Base-by-base conservation (phyloP, 1,140 invertebrate genomes). In the Bicyclus anynana region DNA sequence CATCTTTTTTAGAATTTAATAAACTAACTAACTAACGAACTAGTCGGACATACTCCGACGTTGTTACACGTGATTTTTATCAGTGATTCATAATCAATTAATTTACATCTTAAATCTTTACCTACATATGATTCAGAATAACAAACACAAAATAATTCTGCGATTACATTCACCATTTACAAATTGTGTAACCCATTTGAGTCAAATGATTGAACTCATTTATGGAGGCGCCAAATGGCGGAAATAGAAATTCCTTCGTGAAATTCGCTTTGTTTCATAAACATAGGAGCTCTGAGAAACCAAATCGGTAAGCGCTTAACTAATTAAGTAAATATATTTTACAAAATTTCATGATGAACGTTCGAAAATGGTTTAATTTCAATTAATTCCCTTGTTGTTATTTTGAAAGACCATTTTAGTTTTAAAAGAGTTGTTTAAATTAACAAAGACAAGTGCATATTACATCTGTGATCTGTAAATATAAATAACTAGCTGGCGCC, bases 231-330 rank as follows among this genome's bases (percentile, higher is more conserved):
- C 35, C 46, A 40, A 48, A 35, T 23, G 44, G n/a, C 33, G 42
- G 54, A 49, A 56, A 56, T 49, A 13, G 37, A 10, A 40, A 40
- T 16, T 40, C 2, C 14, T 14, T 9, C 17, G 2, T 40, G 37
- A 53, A 35, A 53, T 29, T 44, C 23, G 23, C 52, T 46, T 53
- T 53, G 52, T 53, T 44, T 23, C 21, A 14, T 33, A 44, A 53
- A 53, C 10, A 44, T 46, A 33, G 40, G 13, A 20, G 3, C 13
- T 44, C 16, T 20, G 38, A 53, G 38, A 51, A 51, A 21, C 14
- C 33, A 38, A 23, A 21, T 53, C 7, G 37, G 3, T 40, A 5
- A 5, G 33, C n/a, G 33, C 2, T 13, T 3, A 7, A 40, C 13
- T 40, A 6, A 5, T 5, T 38, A 16, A 17, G 7, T 7, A 40